These are phyloP conservation scores for Eublepharis macularius DNA, from an alignment of 2,113 vertebrate genomes.

Conservation along the genomic window DNA sequence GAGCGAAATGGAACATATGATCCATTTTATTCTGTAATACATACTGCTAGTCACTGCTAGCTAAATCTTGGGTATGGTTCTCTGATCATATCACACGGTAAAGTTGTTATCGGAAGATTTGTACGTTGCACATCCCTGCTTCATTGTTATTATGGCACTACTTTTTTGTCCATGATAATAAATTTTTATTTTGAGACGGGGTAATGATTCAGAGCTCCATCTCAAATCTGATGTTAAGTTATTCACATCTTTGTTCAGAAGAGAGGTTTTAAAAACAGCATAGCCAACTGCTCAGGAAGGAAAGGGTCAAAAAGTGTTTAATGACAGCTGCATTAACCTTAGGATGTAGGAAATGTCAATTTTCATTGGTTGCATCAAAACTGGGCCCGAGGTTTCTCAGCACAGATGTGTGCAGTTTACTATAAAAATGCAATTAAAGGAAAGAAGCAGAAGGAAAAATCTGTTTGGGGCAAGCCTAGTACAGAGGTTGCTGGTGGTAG, in stretches of 20 bases:
- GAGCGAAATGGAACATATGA: too few relatives aligned
- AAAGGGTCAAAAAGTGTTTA: not conserved
- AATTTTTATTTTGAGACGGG: not conserved
- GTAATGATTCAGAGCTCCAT: not conserved
- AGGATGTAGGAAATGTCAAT: not conserved
- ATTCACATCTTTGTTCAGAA: not conserved
- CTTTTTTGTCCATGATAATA: not conserved
- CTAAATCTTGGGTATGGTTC: not conserved
- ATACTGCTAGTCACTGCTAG: not conserved
- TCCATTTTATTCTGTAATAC: too few relatives aligned
- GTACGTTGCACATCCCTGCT: constrained; percentile 7
- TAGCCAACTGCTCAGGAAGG: not conserved
- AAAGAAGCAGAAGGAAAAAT: not conserved
- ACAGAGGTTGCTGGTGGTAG: not conserved
- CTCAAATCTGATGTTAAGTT: not conserved
- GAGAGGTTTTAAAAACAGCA: not conserved
- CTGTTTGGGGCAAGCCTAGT: not conserved
- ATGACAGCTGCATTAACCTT: not conserved
- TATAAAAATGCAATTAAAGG: not conserved
- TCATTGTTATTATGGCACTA: not conserved
- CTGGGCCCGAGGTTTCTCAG: not conserved
- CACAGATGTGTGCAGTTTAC: not conserved
- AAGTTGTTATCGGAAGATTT: constrained; percentile 19
- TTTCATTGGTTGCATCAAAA: not conserved
- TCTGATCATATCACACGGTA: constrained; percentile 26